A percentile compares a stretch with the other conserved stretches of the same genome.
phyloP scores from a whole-genome alignment of 2,888 invertebrate species.

The Drosophila atripex region DNA sequence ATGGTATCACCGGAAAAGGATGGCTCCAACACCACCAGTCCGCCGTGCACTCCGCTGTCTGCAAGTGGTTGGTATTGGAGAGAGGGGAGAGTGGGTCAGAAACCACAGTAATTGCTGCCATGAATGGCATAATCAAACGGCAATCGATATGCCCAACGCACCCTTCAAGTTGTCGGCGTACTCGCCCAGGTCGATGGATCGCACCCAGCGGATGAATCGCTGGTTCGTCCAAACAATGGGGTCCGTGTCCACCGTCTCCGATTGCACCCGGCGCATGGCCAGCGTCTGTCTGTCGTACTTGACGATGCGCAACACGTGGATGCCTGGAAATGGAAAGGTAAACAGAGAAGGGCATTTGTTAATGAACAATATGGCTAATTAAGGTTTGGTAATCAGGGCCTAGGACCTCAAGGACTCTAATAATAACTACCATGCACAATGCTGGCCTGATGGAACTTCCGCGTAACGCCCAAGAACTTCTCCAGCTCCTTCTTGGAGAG shows the following conservation, averaged over 20 bases:
- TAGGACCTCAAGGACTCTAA: background rate
- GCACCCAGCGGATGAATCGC: conserved; percentile 96
- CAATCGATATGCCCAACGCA: conserved; percentile 80
- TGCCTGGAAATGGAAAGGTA: conserved; percentile 82
- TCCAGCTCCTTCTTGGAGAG: conserved; percentile 97
- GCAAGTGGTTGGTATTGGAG: conserved; percentile 47
- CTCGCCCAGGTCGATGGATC: conserved; percentile 96
- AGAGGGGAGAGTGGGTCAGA: conserved; percentile 11
- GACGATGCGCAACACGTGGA: conserved; percentile 95
- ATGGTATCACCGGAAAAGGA: conserved; percentile 97
- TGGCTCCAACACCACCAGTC: conserved; percentile 95
- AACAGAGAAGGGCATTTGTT: background rate
- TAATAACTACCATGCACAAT: conserved; percentile 90
- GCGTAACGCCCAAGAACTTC: conserved; percentile 95
- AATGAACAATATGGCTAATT: background rate
- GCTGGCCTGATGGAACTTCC: conserved; percentile 97
- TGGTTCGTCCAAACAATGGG: conserved; percentile 98
- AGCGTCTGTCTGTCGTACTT: conserved; percentile 96
- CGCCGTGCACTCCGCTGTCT: conserved; percentile 98
- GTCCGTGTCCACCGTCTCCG: conserved; percentile 94
- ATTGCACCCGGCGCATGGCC: conserved; percentile 93
- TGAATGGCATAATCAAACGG: conserved; percentile 47
- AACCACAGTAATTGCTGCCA: conserved; percentile 26
- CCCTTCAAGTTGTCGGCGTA: conserved; percentile 97
- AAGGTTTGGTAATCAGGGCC: background rate